Evolutionary conservation across 2,888 invertebrate species (phyloP), one percentile per base, ranked within the genome.

Genomic region (Notodonta ziczac): DNA sequence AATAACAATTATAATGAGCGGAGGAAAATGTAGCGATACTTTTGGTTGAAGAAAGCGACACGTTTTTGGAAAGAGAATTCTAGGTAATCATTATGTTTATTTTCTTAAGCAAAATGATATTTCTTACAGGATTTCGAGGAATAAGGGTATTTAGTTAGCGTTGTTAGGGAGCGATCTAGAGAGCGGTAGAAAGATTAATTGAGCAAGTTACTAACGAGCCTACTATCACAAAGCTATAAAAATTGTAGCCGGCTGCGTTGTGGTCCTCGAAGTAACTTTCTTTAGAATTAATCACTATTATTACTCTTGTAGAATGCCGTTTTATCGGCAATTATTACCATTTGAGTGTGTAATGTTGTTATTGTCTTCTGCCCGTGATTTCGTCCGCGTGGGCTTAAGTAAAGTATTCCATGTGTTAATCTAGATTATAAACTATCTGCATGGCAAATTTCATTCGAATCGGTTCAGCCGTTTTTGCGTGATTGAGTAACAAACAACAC

Each of bases 161-260:
- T 24, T 12, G 56, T 55, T 14, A 14, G 16, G n/a, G 58, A 52
- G 35, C 44, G 35, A 46, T 53, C 46, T 59, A 53, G 53, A 51
- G 51, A 54, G 51, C 35, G 44, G 46, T 12, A 40, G 58, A 58
- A 42, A 58, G 58, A 59, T 59, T 59, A 54, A 59, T 59, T 46
- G 58, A 24, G 32, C 44, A 46, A 58, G 58, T 52, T 52, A 32
- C 58, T 58, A 53, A 58, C 44, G 58, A 59, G 53, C 46, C 40
- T 53, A 32, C 42, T 52, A 58, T 58, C 51, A 35, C 53, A 56
- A 56, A 24, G 56, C 42, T 39, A 55, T 40, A 55, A 55, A 55
- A 55, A 55, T 54, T 40, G 16, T 44, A 56, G 39, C n/a, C 32
- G 12, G 32, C 40, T 55, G 39, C 4, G 39, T 55, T 40, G 14